Base-by-base conservation (phyloP, 2,113 vertebrate species). In the Gallinago paraguaiae region DNA sequence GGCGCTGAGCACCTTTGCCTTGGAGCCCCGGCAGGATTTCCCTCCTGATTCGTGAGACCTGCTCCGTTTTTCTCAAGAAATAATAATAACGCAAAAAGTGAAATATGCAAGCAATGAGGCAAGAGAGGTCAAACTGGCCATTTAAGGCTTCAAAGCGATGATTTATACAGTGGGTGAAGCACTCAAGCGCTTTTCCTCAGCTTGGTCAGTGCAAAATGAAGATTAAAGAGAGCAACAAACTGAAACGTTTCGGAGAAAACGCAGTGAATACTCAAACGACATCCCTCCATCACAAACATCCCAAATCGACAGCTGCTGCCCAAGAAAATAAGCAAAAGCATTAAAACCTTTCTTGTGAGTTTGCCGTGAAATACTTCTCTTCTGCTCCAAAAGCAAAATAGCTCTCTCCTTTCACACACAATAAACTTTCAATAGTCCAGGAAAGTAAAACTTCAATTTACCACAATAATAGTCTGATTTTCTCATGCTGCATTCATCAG, bases 341-440 rank as follows among this genome's bases (percentile, higher is more conserved):
- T 28, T 64, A 78, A 92, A 95, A 35, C 22, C 33, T 56, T 90
- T 64, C 92, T 51, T 27, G 7, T n/a, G 90, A 91, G 57, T 92
- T 92, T 84, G 57, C 74, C 37, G 28, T 48, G 61, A 93, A 95
- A 95, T 53, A 79, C 51, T 43, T 71, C 57, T 77, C 51, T 81
- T 54, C 43, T 37, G 65, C 37, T 93, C 86, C 53, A 86, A 88
- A 94, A 86, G 54, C 80, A 85, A 85, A 91, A 91, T 22, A 89
- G 63, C 39, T 65, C 78, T 79, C 50, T 88, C 33, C 53, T 76
- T 82, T 79, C 87, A 90, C 75, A 95, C 41, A 11, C 59, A 82
- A 93, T 86, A 94, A 96, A 93, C 74, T 97, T 95, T 30, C 89
- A 87, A 57, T 85, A 96, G 81, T 82, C 77, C 90, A 81, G 50